Conservation (phyloP, 2,888 invertebrate species). For the Leucoma salicis region DNA sequence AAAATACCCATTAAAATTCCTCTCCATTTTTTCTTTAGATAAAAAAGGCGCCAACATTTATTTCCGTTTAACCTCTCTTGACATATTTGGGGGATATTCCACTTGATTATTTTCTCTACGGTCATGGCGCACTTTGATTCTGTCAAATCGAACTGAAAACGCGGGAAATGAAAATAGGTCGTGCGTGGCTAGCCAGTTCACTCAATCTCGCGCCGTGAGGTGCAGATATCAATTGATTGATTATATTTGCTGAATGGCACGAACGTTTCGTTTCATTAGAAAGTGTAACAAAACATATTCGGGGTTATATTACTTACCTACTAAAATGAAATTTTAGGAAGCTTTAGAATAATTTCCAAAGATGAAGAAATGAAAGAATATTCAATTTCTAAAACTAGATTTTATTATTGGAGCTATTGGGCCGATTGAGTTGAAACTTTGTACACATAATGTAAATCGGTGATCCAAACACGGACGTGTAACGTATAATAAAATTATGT, state of each 20-base stretch:
- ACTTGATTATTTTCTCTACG: constrained; percentile 21
- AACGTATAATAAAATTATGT: no score
- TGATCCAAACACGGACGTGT: no score
- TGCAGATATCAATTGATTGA: constrained; percentile 39
- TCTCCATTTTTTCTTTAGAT: constrained; percentile 6
- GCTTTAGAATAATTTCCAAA: no score
- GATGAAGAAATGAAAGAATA: no score
- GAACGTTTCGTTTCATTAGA: constrained; percentile 25
- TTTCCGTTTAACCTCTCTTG: constrained; percentile 27
- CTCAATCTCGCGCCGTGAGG: constrained; percentile 21
- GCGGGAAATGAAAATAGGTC: neutral
- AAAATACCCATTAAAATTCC: constrained; percentile 6
- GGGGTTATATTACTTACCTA: no score
- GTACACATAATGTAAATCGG: no score
- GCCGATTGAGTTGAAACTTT: no score
- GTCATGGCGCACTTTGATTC: constrained; percentile 8
- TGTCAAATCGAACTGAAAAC: constrained; percentile 19
- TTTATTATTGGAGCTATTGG: no score
- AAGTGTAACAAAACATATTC: constrained; percentile 13
- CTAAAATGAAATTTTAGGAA: no score
- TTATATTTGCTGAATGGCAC: constrained; percentile 13
- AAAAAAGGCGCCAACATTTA: constrained; percentile 21
- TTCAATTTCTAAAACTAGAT: no score
- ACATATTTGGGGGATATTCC: constrained; percentile 20
- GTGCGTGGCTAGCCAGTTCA: neutral